Evolutionary conservation across 2,113 vertebrate genomes (phyloP).

Genomic region (Myrmecobius fasciatus): DNA sequence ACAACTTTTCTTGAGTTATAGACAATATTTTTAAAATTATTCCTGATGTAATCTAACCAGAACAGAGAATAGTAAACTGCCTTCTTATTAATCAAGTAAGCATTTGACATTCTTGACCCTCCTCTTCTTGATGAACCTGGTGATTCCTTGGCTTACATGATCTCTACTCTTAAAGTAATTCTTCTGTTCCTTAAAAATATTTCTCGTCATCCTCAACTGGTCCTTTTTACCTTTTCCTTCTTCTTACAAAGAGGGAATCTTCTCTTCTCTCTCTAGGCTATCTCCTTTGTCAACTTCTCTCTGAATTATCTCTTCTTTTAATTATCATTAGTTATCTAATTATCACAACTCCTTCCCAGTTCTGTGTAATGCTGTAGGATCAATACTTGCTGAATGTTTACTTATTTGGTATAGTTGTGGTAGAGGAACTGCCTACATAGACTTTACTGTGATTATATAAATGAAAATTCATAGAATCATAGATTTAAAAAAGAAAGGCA

Average conservation of each 20-base stretch:
- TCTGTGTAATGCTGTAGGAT: background rate
- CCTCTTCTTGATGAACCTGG: background rate
- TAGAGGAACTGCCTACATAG: background rate
- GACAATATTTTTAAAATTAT: background rate
- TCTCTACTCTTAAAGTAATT: background rate
- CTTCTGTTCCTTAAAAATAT: background rate
- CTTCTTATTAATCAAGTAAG: background rate
- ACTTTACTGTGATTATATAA: background rate
- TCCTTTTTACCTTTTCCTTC: background rate
- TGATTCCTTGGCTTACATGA: background rate
- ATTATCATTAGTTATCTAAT: background rate
- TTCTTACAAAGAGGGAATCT: background rate
- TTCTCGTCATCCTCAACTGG: background rate
- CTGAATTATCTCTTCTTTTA: background rate
- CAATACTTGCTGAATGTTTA: background rate
- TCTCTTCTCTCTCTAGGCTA: background rate
- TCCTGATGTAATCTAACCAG: background rate
- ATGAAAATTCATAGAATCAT: background rate
- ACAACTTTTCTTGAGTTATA: too few species aligned
- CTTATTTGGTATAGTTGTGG: background rate
- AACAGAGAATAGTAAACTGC: background rate
- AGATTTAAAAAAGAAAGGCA: background rate
- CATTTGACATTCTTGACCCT: background rate
- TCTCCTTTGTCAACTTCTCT: background rate
- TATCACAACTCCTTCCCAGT: background rate